Evolutionary conservation across 2,113 vertebrate species (phyloP).

Genomic region (Gavia stellata): DNA sequence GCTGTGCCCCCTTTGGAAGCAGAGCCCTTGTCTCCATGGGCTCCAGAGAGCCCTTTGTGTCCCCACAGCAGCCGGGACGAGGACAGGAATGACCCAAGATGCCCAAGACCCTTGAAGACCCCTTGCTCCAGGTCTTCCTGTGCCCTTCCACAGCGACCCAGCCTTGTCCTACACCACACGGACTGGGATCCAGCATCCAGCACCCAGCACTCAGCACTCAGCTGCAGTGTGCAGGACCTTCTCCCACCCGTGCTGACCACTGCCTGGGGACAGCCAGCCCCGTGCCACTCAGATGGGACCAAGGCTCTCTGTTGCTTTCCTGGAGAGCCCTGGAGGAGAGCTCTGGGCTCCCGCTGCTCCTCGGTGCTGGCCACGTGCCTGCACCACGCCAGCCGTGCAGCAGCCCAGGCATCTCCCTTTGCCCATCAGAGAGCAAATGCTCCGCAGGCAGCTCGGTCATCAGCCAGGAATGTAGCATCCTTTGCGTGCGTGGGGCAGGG

Average conservation of each 20-base stretch:
- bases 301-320: neutral
- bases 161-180: neutral
- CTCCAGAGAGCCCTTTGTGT: neutral
- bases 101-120: neutral
- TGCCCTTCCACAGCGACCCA: neutral
- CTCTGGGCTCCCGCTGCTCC: neutral
- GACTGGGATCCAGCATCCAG: neutral
- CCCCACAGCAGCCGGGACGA: neutral
- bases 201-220: neutral
- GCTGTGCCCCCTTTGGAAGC: neutral
- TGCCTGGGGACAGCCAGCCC: neutral
- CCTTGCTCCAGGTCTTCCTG: neutral
- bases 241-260: neutral
- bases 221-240: neutral
- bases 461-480: neutral
- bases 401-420: neutral
- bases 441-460: fast-evolving
- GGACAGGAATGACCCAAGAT: neutral
- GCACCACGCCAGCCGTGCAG: fast-evolving
- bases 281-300: neutral
- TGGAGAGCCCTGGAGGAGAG: neutral
- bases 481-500: neutral
- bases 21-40: neutral
- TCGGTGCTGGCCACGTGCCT: neutral
- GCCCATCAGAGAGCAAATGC: neutral